These are phyloP conservation scores for Toxotes jaculatrix DNA, from an alignment of 2,113 vertebrate species.

Conservation along the genomic window DNA sequence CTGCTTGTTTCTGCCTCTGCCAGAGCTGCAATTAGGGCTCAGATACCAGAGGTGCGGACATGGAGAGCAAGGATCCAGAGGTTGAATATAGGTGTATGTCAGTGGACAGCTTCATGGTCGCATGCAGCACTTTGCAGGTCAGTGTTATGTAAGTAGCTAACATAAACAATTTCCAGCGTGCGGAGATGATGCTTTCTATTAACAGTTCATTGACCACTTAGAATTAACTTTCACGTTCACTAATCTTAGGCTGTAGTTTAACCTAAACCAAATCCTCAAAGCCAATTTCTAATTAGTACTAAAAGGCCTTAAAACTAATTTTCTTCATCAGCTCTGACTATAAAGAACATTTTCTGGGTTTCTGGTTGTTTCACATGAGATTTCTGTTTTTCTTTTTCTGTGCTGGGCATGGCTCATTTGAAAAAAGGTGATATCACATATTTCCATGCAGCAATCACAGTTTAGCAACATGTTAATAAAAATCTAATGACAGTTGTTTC, in stretches of 20 bases:
- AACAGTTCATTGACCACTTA: background rate
- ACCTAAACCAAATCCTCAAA: background rate
- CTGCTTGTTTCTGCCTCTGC: slow-evolving; percentile 40
- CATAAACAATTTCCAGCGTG: background rate
- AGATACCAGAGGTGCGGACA: slow-evolving; percentile 9
- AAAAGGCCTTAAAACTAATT: too few relatives aligned
- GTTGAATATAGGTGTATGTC: slow-evolving; percentile 27
- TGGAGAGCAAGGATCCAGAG: slow-evolving; percentile 8
- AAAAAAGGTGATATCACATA: too few relatives aligned
- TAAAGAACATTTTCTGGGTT: too few relatives aligned
- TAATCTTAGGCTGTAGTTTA: background rate
- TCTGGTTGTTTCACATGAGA: too few relatives aligned
- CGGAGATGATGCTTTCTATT: background rate
- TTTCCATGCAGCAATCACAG: too few relatives aligned
- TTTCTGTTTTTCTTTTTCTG: too few relatives aligned
- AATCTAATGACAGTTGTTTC: too few relatives aligned
- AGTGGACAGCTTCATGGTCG: background rate
- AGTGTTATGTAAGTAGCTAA: background rate
- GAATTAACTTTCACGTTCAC: background rate
- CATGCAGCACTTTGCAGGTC: slow-evolving; percentile 12
- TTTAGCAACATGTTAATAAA: too few relatives aligned
- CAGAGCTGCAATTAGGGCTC: slow-evolving; percentile 62
- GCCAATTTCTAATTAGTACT: too few relatives aligned
- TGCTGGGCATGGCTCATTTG: too few relatives aligned
- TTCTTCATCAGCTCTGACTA: too few relatives aligned